Evolutionary conservation across 2,888 invertebrate species (phyloP).

Genomic region (Sylvicola cinctus): DNA sequence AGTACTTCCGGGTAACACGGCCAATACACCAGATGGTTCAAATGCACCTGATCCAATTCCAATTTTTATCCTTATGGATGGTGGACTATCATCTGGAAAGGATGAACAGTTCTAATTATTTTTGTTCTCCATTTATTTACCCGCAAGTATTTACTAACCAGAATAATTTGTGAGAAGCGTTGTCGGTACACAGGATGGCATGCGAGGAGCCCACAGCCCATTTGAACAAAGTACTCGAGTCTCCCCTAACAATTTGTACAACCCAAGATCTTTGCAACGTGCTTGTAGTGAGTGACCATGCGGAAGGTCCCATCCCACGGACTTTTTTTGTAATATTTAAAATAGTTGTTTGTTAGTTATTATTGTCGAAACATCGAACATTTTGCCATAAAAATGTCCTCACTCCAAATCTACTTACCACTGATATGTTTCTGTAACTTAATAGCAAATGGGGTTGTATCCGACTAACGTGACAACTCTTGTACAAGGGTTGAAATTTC

Average conservation of each 20-base stretch:
- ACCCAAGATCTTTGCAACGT: constrained; percentile 60
- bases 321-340: constrained; percentile 17
- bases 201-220: constrained; percentile 53
- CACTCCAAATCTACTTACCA: too few relatives aligned
- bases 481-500: constrained; percentile 54
- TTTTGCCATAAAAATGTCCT: not conserved
- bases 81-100: constrained; percentile 54
- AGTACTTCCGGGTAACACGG: constrained; percentile 58
- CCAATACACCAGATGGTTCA: constrained; percentile 56
- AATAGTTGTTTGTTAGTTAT: too few relatives aligned
- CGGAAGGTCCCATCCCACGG: constrained; percentile 43
- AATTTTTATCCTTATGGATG: constrained; percentile 55
- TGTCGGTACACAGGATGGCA: constrained; percentile 73
- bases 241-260: constrained; percentile 67
- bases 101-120: constrained; percentile 1
- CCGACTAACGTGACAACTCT: constrained; percentile 48
- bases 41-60: constrained; percentile 62
- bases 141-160: constrained; percentile 26
- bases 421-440: constrained; percentile 52
- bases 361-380: not conserved
- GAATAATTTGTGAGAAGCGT: constrained; percentile 71
- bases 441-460: constrained; percentile 47
- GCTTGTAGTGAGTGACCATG: constrained; percentile 58
- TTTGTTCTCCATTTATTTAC: not conserved
- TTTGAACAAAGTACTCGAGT: constrained; percentile 58